phyloP scores from a whole-genome alignment of 2,113 vertebrate genomes.

The Condylura cristata region DNA sequence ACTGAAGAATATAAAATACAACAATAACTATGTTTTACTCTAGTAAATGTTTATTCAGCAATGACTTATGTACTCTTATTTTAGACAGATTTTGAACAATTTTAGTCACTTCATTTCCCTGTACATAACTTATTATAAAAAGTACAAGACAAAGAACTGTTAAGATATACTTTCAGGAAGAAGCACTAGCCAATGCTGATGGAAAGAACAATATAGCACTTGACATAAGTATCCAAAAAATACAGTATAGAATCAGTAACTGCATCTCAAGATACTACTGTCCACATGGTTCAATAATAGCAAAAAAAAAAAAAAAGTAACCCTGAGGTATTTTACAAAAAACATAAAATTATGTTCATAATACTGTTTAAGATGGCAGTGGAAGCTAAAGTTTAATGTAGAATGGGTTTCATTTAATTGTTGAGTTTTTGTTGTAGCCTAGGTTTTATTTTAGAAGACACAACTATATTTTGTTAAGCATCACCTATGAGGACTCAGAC shows the following conservation, averaged over 20 bases:
- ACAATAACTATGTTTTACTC: not conserved
- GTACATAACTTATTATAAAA: not conserved
- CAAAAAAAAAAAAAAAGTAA: not conserved
- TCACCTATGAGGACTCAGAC: not conserved
- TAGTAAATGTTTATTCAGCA: not conserved
- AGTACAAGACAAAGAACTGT: not conserved
- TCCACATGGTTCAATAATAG: not conserved
- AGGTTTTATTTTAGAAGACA: not conserved
- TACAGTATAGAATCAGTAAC: not conserved
- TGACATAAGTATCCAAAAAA: not conserved
- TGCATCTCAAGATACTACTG: not conserved
- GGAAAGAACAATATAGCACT: not conserved
- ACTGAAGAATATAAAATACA: not conserved
- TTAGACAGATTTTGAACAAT: not conserved
- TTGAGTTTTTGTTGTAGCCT: not conserved
- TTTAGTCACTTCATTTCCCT: not conserved
- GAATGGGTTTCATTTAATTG: not conserved
- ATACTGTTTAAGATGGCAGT: not conserved
- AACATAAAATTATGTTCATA: conserved; percentile 19
- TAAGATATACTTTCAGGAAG: not conserved
- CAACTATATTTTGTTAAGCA: not conserved
- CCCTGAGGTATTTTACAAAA: not conserved
- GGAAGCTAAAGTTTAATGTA: not conserved
- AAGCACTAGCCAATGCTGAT: not conserved
- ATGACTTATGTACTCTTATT: conserved; percentile 11